These are phyloP conservation scores for Lanius collurio DNA, from an alignment of 2,113 vertebrate genomes.

Conservation along the genomic window DNA sequence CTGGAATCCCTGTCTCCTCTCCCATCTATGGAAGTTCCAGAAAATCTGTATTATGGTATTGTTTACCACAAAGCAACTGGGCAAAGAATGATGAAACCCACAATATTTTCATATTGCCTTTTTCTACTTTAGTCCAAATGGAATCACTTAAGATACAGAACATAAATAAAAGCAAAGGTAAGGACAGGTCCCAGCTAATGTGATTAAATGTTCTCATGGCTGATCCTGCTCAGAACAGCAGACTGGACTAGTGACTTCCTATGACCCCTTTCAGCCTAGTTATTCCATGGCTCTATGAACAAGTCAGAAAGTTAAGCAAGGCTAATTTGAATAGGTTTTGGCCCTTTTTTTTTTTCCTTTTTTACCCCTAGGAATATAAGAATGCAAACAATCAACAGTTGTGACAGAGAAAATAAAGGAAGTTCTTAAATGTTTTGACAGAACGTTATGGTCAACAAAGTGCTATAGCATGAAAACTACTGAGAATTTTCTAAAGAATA, in stretches of 20 bases:
- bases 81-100: constrained; percentile 26
- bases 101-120: neutral
- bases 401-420: neutral
- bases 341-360: neutral
- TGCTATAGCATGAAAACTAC: neutral
- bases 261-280: neutral
- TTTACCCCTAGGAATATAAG: neutral
- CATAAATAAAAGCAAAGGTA: neutral
- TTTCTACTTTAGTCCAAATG: neutral
- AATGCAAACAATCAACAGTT: neutral
- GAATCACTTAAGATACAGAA: neutral
- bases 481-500: neutral
- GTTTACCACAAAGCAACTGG: neutral
- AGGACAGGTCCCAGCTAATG: neutral
- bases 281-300: neutral
- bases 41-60: neutral
- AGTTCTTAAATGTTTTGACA: neutral
- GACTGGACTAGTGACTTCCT: neutral
- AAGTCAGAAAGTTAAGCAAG: neutral
- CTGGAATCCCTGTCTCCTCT: neutral
- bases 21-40: neutral
- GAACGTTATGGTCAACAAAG: neutral
- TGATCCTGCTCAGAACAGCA: neutral
- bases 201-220: neutral
- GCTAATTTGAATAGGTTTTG: neutral